Evolutionary conservation across 1,140 invertebrate species (phyloP).

Genomic region (Caenorhabditis elegans): DNA sequence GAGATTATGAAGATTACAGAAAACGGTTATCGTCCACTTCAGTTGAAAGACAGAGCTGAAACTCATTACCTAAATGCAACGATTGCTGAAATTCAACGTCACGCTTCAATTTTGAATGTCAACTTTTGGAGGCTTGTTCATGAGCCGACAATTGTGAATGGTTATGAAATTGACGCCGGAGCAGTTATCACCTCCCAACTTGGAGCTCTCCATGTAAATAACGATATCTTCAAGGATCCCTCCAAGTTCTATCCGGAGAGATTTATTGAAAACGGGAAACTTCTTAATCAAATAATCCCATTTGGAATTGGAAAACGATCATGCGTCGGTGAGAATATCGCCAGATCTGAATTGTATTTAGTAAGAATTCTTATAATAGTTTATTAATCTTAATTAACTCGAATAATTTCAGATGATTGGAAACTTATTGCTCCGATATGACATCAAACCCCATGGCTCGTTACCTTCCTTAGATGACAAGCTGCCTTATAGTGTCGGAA

Average conservation of each 20-base stretch:
- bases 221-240: slow-evolving; percentile 34
- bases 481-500: neutral
- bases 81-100: slow-evolving; percentile 37
- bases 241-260: slow-evolving; percentile 40
- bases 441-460: neutral
- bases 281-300: slow-evolving; percentile 42
- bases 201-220: slow-evolving; percentile 32
- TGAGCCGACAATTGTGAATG: slow-evolving; percentile 6
- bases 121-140: slow-evolving; percentile 29
- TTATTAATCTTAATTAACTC: neutral
- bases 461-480: neutral
- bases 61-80: slow-evolving; percentile 30
- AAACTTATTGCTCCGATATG: slow-evolving; percentile 27
- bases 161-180: slow-evolving; percentile 15
- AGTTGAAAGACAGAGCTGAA: neutral
- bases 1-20: neutral
- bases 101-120: slow-evolving; percentile 39
- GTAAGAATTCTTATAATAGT: neutral
- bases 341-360: slow-evolving; percentile 36
- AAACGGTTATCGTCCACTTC: neutral
- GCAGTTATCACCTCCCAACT: slow-evolving; percentile 34
- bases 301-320: slow-evolving; percentile 48
- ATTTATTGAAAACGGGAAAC: slow-evolving; percentile 34
- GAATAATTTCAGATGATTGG: slow-evolving; percentile 32
- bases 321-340: slow-evolving; percentile 43